These are phyloP conservation scores for Halyomorpha halys DNA, from an alignment of 1,140 invertebrate genomes.

Conservation along the genomic window DNA sequence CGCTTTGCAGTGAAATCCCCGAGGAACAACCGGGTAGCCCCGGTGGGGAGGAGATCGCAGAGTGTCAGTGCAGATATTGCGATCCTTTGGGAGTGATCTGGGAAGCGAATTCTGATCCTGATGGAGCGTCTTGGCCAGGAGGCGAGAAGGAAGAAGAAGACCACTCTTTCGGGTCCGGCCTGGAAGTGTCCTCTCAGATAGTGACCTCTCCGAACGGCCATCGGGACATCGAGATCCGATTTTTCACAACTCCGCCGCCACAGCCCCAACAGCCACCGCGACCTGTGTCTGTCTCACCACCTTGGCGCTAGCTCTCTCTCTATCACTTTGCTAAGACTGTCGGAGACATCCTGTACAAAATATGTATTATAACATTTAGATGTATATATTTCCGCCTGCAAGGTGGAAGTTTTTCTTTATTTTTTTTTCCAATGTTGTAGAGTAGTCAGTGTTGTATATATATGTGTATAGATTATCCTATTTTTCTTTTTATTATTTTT, in stretches of 20 bases:
- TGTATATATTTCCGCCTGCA: conserved; percentile 11
- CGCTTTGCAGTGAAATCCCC: conserved; percentile 33
- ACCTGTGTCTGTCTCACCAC: conserved; percentile 19
- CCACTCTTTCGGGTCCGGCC: conserved; percentile 32
- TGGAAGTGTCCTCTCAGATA: conserved; percentile 63
- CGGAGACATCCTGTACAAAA: conserved; percentile 11
- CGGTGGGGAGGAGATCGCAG: conserved; percentile 3
- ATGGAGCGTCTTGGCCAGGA: conserved; percentile 44
- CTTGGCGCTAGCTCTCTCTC: conserved; percentile 19
- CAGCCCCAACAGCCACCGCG: conserved; percentile 7
- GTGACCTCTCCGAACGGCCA: conserved; percentile 65
- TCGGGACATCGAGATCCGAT: conserved; percentile 64
- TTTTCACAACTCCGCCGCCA: conserved; percentile 44
- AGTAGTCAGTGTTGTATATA: conserved; percentile 15
- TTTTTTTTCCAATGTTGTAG: conserved; percentile 7
- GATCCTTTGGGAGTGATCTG: conserved; percentile 65
- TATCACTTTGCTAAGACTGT: background rate
- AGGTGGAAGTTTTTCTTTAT: conserved; percentile 4
- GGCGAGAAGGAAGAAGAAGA: conserved; percentile 31
- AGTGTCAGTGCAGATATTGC: conserved; percentile 66
- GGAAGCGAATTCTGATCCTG: conserved; percentile 40
- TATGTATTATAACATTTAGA: conserved; percentile 11
- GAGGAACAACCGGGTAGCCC: background rate
- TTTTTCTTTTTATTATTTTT: conserved; percentile 1
- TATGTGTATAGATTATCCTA: conserved; percentile 11